A percentile compares a stretch with the other conserved stretches of the same genome.
Evolutionary conservation across 2,113 vertebrate species (phyloP).

Genomic region (Seriola aureovittata): DNA sequence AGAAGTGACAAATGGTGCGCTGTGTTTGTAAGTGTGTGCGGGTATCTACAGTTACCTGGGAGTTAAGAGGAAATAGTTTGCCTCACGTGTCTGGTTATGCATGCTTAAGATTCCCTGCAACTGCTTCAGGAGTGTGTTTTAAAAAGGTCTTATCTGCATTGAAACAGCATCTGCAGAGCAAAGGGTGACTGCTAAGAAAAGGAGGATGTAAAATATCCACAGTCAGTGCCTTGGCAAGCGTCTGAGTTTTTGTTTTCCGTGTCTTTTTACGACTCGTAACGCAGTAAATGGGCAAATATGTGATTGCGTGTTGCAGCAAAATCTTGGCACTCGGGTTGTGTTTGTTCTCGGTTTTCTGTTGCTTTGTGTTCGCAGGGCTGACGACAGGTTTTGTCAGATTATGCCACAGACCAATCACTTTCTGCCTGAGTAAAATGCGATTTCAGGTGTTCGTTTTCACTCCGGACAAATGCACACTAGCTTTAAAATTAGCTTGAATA

Average conservation of each 20-base stretch:
- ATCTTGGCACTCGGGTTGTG: constrained; percentile 9
- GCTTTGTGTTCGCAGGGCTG: constrained; percentile 35
- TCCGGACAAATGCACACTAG: neutral
- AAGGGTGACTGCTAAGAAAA: neutral
- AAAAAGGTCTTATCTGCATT: constrained; percentile 5
- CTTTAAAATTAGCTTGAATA: neutral
- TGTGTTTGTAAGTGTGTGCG: constrained; percentile 48
- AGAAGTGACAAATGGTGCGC: constrained; percentile 64
- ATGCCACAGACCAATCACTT: neutral
- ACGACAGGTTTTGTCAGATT: constrained; percentile 15
- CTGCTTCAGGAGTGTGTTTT: constrained; percentile 11
- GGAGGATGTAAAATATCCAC: constrained; percentile 12
- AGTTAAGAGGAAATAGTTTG: constrained; percentile 46
- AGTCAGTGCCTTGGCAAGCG: constrained; percentile 15
- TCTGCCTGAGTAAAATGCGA: constrained; percentile 10
- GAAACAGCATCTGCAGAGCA: constrained; percentile 12
- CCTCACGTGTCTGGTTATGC: constrained; percentile 28
- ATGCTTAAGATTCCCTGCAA: constrained; percentile 40
- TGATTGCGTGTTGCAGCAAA: constrained; percentile 17
- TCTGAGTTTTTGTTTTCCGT: constrained; percentile 19
- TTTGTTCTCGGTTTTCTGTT: constrained; percentile 26
- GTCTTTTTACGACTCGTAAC: constrained; percentile 42
- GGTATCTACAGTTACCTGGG: constrained; percentile 50
- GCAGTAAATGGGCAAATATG: constrained; percentile 30
- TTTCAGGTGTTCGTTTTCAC: constrained; percentile 1